phyloP scores from a whole-genome alignment of 2,113 vertebrate species.

The Pterocles gutturalis region DNA sequence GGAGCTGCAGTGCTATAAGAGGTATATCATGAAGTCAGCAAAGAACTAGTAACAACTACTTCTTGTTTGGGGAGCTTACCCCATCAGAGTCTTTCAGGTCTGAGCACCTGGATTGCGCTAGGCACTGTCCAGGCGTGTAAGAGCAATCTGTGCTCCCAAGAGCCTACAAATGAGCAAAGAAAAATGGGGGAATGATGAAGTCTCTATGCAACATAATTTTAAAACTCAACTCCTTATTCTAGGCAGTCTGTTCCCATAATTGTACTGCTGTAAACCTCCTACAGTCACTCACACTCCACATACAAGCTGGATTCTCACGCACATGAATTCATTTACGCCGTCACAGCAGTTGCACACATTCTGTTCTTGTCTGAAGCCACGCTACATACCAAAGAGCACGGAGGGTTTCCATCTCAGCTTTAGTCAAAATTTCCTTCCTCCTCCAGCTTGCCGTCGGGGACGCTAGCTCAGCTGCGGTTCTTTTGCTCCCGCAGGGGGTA shows the following conservation, averaged over 20 bases:
- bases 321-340: neutral
- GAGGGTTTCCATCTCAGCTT: conserved; percentile 28
- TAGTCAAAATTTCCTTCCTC: conserved; percentile 34
- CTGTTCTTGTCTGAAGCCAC: neutral
- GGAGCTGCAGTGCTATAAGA: conserved; percentile 92
- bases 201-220: neutral
- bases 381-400: neutral
- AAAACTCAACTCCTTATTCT: neutral
- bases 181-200: neutral
- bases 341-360: neutral
- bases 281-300: neutral
- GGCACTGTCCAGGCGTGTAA: neutral
- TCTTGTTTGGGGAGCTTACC: neutral
- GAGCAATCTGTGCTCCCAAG: neutral
- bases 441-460: neutral
- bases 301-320: neutral
- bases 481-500: neutral
- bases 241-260: neutral
- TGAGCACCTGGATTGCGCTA: neutral
- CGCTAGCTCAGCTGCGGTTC: accelerated
- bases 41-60: neutral
- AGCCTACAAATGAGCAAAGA: neutral
- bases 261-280: accelerated
- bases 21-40: conserved; percentile 66
- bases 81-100: neutral